A percentile compares a stretch with the other conserved stretches of the same genome.
Evolutionary conservation across 1,140 invertebrate genomes (phyloP).

Genomic region (Trypoxylus dichotomus): DNA sequence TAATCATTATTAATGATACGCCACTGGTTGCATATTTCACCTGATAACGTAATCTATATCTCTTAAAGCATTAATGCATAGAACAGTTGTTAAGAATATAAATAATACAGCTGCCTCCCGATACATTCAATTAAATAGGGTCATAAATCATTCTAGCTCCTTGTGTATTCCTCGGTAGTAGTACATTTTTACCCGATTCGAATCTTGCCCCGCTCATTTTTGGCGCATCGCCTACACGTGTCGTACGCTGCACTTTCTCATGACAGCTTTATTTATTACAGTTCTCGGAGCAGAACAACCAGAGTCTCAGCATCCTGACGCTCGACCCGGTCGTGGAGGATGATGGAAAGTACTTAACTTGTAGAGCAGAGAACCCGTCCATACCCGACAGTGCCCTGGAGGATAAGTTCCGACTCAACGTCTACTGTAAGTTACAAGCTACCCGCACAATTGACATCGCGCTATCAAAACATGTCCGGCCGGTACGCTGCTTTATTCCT

Average conservation of each 20-base stretch:
- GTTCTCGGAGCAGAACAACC: constrained; percentile 80
- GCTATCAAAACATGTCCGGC: background rate
- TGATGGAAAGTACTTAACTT: constrained; percentile 70
- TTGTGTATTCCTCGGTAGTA: no score
- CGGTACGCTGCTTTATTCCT: background rate
- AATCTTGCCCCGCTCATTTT: background rate
- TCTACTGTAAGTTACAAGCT: constrained; percentile 66
- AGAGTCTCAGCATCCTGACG: constrained; percentile 78
- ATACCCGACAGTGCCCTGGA: constrained; percentile 80
- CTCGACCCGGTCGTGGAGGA: constrained; percentile 72
- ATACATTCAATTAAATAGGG: background rate
- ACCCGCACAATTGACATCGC: background rate
- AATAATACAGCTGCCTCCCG: no score
- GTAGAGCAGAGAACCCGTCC: constrained; percentile 73
- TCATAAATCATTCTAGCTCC: background rate
- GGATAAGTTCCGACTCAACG: constrained; percentile 77
- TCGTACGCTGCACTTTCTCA: constrained; percentile 14
- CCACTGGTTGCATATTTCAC: no score
- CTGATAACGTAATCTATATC: no score
- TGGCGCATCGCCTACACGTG: background rate
- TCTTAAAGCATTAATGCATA: no score
- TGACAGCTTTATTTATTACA: constrained; percentile 49
- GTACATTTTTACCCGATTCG: background rate
- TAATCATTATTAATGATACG: no score
- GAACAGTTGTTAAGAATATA: no score